Evolutionary conservation across 1,140 invertebrate species (phyloP), one percentile per base, ranked within the genome.

Genomic region (Eufriesea mexicana): DNA sequence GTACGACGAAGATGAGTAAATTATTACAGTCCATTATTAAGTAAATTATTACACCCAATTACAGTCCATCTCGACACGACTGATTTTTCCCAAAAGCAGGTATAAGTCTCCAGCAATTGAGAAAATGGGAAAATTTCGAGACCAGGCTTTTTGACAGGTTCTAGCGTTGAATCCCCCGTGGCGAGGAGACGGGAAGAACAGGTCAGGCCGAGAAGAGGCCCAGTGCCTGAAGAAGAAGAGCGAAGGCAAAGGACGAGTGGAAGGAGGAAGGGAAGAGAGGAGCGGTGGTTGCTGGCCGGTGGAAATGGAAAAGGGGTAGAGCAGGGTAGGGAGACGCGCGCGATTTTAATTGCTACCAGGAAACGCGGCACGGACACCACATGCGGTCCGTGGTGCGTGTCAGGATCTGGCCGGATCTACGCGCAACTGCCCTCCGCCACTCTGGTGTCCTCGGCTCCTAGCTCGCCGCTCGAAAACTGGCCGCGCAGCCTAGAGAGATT

Each of bases 301-400:
- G 71, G 51, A 72, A 84, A 73, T 16, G n/a, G 49, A 75, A 72
- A 75, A 80, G 42, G 23, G 23, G 51, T 42, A 54, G 76, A 66
- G 64, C 14, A 51, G 25, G 4, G 62, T 20, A 16, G 23, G n/a
- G 6, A 8, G n/a, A 71, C 49, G 47, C 49, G 84, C 47, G 64
- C 54, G 75, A 87, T 87, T 83, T 76, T 86, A 86, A 87, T 87
- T 77, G 80, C 71, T 87, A 86, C 80, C 75, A 80, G 81, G 67
- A 87, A 87, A 80, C 76, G 49, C 57, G 59, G 5, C 79, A 49
- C 45, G 54, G 54, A 28, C 84, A 51, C 28, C 84, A 70, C 81
- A 70, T 55, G 84, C 61, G 55, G 35, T 55, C 47, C 57, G 72
- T 74, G 71, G 61, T 70, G 72, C 75, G 75, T 72, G 79, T 79